A percentile compares a stretch with the other conserved stretches of the same genome.
Conservation (phyloP, 2,888 invertebrate genomes). For the Drosophila maculinotata region DNA sequence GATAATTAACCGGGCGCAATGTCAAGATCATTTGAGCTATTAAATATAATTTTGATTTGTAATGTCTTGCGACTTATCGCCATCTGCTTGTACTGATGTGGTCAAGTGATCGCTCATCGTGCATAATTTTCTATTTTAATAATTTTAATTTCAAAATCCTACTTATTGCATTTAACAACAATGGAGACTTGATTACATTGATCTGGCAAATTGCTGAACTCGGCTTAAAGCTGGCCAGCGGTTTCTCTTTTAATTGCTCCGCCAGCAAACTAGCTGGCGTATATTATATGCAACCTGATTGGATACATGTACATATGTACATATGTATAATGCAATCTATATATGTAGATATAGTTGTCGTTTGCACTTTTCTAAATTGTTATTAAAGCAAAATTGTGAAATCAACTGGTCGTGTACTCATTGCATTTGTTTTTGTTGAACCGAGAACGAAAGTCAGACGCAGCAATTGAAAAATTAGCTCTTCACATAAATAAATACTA, state of each 20-base stretch:
- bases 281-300: conserved; percentile 20
- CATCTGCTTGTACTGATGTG: conserved; percentile 3
- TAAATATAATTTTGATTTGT: conserved; percentile 53
- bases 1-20: conserved; percentile 58
- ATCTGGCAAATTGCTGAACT: conserved; percentile 26
- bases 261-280: conserved; percentile 16
- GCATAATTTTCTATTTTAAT: conserved; percentile 28
- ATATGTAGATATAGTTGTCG: conserved; percentile 32
- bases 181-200: conserved; percentile 26
- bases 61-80: conserved; percentile 48
- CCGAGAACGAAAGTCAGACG: conserved; percentile 67
- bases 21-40: conserved; percentile 67
- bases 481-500: conserved; percentile 31
- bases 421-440: conserved; percentile 52
- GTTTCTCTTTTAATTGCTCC: conserved; percentile 28
- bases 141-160: conserved; percentile 17
- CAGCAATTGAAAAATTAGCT: conserved; percentile 74
- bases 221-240: conserved; percentile 11
- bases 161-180: conserved; percentile 3
- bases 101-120: conserved; percentile 22
- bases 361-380: conserved; percentile 71
- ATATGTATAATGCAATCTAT: conserved; percentile 19
- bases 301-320: conserved; percentile 18
- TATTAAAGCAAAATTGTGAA: conserved; percentile 60
- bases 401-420: conserved; percentile 40